These are phyloP conservation scores for Drosophila athabasca DNA, from an alignment of 1,140 invertebrate species.

Conservation along the genomic window DNA sequence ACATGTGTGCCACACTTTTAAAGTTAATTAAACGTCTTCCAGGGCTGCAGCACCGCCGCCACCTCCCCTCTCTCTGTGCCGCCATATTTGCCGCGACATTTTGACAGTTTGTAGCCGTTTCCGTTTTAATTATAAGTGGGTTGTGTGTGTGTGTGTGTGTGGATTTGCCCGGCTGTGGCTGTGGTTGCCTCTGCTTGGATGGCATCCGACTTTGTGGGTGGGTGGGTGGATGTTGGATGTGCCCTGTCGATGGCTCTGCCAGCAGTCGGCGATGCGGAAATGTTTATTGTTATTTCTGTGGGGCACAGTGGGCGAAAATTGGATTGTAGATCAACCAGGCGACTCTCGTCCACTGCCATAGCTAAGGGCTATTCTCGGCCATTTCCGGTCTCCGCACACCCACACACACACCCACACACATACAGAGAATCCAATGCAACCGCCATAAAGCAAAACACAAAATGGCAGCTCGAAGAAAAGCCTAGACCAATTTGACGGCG, in stretches of 20 bases:
- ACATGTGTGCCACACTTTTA: slow-evolving; percentile 52
- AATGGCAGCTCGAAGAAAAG: slow-evolving; percentile 30
- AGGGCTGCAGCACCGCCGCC: slow-evolving; percentile 1
- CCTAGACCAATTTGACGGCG: slow-evolving; percentile 29
- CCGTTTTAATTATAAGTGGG: slow-evolving; percentile 59
- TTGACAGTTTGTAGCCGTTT: slow-evolving; percentile 56
- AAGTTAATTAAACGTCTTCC: slow-evolving; percentile 71
- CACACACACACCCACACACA: neutral
- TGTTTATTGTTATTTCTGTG: slow-evolving; percentile 18
- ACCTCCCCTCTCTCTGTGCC: neutral
- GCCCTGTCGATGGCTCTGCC: slow-evolving; percentile 6
- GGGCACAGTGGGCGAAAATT: too few species aligned
- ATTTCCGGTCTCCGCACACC: slow-evolving; percentile 20
- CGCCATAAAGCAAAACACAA: slow-evolving; percentile 49
- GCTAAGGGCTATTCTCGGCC: neutral
- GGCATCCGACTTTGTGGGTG: too few species aligned
- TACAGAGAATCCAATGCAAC: slow-evolving; percentile 19
- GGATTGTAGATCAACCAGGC: too few species aligned
- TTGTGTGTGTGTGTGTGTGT: neutral
- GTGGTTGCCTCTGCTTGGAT: neutral
- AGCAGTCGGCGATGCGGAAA: neutral
- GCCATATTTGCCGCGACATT: slow-evolving; percentile 44
- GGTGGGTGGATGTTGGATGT: neutral
- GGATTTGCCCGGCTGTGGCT: slow-evolving; percentile 12
- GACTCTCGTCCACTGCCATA: neutral